Conservation (phyloP, 1,140 invertebrate species). For the Eurytemora carolleeae region DNA sequence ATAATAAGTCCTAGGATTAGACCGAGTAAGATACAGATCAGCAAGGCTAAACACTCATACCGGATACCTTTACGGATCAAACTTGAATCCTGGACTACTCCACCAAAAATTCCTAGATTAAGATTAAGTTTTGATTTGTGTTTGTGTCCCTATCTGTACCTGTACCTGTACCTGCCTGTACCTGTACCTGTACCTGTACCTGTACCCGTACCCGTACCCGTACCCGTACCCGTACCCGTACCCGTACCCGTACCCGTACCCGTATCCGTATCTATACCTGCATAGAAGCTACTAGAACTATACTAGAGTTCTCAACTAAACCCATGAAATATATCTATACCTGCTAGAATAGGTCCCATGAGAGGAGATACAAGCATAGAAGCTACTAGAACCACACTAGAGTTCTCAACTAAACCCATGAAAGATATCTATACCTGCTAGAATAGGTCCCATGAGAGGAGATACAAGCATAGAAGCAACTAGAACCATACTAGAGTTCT, state of each 20-base stretch:
- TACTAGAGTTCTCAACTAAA: too few species aligned
- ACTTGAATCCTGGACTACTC: conserved; percentile 47
- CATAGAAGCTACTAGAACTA: conserved; percentile 1
- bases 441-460: conserved; percentile 65
- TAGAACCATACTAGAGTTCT: conserved; percentile 56
- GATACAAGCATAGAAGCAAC: conserved; percentile 70
- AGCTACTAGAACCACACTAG: not conserved
- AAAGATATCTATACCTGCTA: conserved; percentile 32
- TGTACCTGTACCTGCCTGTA: too few species aligned
- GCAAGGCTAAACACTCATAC: conserved; percentile 30
- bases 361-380: conserved; percentile 1
- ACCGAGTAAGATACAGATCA: not conserved
- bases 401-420: conserved; percentile 6
- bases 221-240: too few species aligned
- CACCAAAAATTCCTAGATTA: conserved; percentile 39
- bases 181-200: too few species aligned
- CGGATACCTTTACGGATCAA: conserved; percentile 42
- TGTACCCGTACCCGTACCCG: too few species aligned
- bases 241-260: too few species aligned
- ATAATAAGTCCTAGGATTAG: not conserved
- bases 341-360: conserved; percentile 3
- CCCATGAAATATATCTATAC: too few species aligned
- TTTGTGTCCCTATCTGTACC: too few species aligned
- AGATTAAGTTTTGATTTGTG: too few species aligned
- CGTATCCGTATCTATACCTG: too few species aligned